Conservation (phyloP, 2,113 vertebrate genomes). For the Telmatochromis sp. region DNA sequence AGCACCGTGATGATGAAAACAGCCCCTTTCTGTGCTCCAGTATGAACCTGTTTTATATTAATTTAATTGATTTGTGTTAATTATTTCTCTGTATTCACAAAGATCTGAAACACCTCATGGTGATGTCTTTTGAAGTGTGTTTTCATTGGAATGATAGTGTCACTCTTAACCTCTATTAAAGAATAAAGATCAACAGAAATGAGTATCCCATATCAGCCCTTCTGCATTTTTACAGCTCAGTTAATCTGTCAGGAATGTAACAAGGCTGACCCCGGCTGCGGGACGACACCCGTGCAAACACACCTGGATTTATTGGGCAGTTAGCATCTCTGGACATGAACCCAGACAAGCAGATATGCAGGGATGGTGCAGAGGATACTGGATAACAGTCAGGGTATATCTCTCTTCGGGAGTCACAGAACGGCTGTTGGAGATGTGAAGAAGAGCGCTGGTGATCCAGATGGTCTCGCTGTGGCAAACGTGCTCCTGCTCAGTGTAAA, state of each 20-base stretch:
- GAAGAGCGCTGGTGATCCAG: slow-evolving; percentile 9
- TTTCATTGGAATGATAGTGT: background rate
- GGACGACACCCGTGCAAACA: background rate
- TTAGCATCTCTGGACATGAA: slow-evolving; percentile 34
- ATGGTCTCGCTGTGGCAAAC: slow-evolving; percentile 13
- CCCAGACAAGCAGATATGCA: background rate
- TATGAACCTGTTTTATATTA: background rate
- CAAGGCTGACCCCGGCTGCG: slow-evolving; percentile 10
- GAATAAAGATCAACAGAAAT: background rate
- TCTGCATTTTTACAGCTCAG: background rate
- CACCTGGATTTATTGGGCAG: slow-evolving; percentile 41
- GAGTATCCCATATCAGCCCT: background rate
- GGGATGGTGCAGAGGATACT: slow-evolving; percentile 10
- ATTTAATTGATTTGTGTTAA: background rate
- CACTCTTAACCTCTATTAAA: background rate
- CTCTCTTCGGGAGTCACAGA: background rate
- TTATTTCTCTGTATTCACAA: background rate
- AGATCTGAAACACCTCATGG: background rate
- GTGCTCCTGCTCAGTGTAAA: slow-evolving; percentile 23
- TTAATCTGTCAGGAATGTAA: slow-evolving; percentile 43
- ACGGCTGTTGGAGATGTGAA: background rate
- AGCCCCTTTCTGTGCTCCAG: background rate
- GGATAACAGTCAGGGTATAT: background rate
- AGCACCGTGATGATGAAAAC: background rate
- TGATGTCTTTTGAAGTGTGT: background rate